These are phyloP conservation scores for Oryzias dopingdopingensis DNA, from an alignment of 2,797 vertebrate species.

Conservation along the genomic window DNA sequence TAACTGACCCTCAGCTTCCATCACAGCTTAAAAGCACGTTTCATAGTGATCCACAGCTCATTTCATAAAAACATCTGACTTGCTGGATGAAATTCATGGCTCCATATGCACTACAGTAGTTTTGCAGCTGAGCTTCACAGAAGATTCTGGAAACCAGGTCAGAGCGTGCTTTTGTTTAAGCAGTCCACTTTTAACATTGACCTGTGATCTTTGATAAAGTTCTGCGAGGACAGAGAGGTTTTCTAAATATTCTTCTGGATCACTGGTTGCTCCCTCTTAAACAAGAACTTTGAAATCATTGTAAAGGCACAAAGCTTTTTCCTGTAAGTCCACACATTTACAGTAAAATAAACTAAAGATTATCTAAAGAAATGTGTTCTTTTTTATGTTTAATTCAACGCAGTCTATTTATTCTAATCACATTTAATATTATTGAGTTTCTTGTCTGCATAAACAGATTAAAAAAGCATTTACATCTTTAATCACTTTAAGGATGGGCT, in stretches of 20 bases:
- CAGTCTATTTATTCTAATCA: too few species aligned
- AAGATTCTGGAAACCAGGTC: slow-evolving; percentile 5
- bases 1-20: too few species aligned
- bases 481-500: slow-evolving; percentile 2
- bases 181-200: neutral
- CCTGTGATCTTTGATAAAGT: slow-evolving; percentile 15
- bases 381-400: too few species aligned
- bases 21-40: slow-evolving; percentile 39
- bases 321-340: too few species aligned
- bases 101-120: slow-evolving; percentile 4
- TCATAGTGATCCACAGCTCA: too few species aligned
- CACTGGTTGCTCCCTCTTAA: slow-evolving; percentile 9
- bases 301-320: neutral
- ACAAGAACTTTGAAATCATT: slow-evolving; percentile 8
- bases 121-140: slow-evolving; percentile 3
- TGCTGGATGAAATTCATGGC: slow-evolving; percentile 2
- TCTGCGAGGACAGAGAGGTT: slow-evolving; percentile 18
- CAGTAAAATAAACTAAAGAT: too few species aligned
- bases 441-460: neutral
- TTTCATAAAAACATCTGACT: slow-evolving; percentile 18
- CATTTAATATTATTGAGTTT: too few species aligned
- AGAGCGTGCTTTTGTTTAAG: slow-evolving; percentile 7
- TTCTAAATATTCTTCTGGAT: slow-evolving; percentile 14
- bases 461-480: neutral
- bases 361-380: too few species aligned